Evolutionary conservation across 2,797 vertebrate genomes (phyloP), one percentile per base, ranked within the genome.

Genomic region (Crypturellus tataupa): DNA sequence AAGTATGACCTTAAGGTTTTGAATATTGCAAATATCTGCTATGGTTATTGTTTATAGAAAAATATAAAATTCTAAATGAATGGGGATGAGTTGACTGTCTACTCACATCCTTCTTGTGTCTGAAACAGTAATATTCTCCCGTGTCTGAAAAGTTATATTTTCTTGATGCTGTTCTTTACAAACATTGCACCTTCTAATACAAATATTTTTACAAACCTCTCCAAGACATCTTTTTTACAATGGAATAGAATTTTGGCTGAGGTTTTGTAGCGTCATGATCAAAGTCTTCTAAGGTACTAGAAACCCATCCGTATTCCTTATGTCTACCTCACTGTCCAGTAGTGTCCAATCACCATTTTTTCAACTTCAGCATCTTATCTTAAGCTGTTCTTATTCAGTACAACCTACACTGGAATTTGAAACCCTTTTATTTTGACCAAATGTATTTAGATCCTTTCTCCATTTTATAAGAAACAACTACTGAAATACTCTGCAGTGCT

Each of bases 21-120:
- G 2, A 55, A 20, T 80, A 56, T 64, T 69, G 46, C 49, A 51
- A 17, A 31, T 55, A 4, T 12, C 9, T 59, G 55, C 31, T 71
- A 1, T 60, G 16, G 16, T 72, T 77, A 11, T 40, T 64, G n/a
- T 35, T 89, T 31, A 46, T 37, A 49, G 12, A 4, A 33, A 31
- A 90, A 23, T 58, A 51, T 17, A 65, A 65, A 40, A 18, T 60
- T 9, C 29, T 60, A 73, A 42, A 2, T 1, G 6, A 77, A 72
- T 37, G 23, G 35, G 40, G 13, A 42, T 37, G 29, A 72, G 27
- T 29, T 44, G 42, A 3, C 16, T 53, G 6, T 51, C 42, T 24
- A 10, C 4, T 2, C 9, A 13, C 0, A 0, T 69, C 47, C 29
- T 70, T 69, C 2, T 13, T 23, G 6, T 49, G 17, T 73, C 42